A percentile compares a stretch with the other conserved stretches of the same genome.
phyloP scores from a whole-genome alignment of 2,888 invertebrate genomes.

The Agrotis ipsilon region DNA sequence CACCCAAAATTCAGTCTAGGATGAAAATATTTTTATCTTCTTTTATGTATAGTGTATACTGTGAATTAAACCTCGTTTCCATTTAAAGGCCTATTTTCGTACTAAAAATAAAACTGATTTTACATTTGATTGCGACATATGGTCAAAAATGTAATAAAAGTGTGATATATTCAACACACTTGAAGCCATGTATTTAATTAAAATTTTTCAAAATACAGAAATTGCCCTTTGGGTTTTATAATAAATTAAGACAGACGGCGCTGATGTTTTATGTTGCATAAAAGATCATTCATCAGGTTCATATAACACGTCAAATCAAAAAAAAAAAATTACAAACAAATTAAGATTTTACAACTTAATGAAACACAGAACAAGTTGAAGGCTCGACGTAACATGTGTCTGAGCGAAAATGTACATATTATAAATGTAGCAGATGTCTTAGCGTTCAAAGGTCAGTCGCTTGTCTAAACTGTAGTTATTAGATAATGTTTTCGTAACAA shows the following conservation, averaged over 20 bases:
- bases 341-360: neutral
- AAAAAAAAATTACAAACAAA: neutral
- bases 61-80: neutral
- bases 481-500: neutral
- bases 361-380: slow-evolving; percentile 4
- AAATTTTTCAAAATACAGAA: neutral
- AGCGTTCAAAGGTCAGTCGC: slow-evolving; percentile 9
- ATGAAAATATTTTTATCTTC: neutral
- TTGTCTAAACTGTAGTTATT: neutral
- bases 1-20: no score
- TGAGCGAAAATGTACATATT: slow-evolving; percentile 8
- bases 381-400: neutral
- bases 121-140: neutral
- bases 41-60: neutral
- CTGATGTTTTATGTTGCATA: neutral
- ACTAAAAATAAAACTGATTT: neutral
- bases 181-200: no score
- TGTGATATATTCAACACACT: no score
- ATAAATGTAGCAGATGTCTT: slow-evolving; percentile 13
- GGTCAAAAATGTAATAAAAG: neutral
- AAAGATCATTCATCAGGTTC: neutral
- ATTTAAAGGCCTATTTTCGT: neutral
- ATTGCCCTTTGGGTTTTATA: neutral
- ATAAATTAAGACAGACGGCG: no score
- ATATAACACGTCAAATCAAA: neutral